Conservation (phyloP, 2,888 invertebrate species). For the Tromatobia lineatoria region DNA sequence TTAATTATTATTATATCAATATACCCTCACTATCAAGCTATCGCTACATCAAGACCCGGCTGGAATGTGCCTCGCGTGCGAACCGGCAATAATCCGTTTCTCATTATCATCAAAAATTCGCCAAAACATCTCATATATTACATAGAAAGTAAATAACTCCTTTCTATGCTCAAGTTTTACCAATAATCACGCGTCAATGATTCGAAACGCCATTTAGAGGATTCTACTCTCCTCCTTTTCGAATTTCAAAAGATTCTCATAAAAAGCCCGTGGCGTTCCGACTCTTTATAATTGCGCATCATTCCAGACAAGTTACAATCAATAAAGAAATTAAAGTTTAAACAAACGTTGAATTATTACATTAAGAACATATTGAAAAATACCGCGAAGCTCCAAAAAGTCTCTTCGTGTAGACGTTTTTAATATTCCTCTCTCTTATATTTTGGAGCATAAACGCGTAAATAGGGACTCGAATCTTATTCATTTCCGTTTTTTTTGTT, state of each 20-base stretch:
- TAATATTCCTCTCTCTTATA: constrained; percentile 1
- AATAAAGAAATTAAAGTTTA: constrained; percentile 59
- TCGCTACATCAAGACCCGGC: constrained; percentile 82
- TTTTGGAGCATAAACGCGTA: constrained; percentile 31
- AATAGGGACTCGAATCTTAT: constrained; percentile 30
- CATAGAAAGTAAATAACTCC: background rate
- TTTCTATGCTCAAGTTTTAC: background rate
- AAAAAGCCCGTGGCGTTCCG: constrained; percentile 4
- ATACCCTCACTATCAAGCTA: constrained; percentile 83
- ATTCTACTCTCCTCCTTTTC: background rate
- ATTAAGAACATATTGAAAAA: constrained; percentile 67
- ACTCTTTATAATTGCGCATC: constrained; percentile 59
- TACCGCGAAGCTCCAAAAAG: constrained; percentile 48
- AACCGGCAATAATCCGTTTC: constrained; percentile 7
- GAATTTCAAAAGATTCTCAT: constrained; percentile 20
- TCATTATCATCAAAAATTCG: background rate
- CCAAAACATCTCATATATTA: background rate
- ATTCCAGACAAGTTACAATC: constrained; percentile 70
- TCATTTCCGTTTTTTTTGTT: constrained; percentile 18
- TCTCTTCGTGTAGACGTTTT: constrained; percentile 44
- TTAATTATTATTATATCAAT: constrained; percentile 73
- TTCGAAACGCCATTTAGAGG: background rate
- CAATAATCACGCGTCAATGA: background rate
- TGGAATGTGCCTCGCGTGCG: constrained; percentile 81
- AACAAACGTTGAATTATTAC: constrained; percentile 65